Conservation (phyloP, 2,113 vertebrate species). For the Oreotrochilus melanogaster region DNA sequence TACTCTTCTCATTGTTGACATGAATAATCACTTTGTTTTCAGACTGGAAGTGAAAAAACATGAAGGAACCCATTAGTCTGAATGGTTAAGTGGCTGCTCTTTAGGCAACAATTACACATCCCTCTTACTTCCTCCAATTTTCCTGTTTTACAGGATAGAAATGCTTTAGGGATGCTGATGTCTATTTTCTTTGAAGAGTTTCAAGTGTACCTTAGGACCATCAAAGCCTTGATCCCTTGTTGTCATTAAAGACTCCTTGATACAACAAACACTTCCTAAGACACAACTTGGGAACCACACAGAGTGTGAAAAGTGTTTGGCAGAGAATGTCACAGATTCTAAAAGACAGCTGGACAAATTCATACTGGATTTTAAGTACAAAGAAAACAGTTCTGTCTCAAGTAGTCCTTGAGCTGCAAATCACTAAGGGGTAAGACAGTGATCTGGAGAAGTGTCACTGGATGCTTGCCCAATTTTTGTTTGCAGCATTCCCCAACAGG, state of each 20-base stretch:
- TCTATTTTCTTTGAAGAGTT: background rate
- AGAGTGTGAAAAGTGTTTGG: background rate
- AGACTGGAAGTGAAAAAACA: slow-evolving; percentile 78
- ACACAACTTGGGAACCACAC: fast-evolving
- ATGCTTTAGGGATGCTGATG: background rate
- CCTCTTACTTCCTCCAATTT: background rate
- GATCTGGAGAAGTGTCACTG: background rate
- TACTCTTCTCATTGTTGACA: slow-evolving; percentile 89
- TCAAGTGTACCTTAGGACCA: background rate
- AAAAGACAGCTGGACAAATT: background rate
- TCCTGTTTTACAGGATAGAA: background rate
- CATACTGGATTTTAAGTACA: background rate
- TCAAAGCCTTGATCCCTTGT: background rate
- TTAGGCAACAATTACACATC: background rate
- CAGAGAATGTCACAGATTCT: background rate
- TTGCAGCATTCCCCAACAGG: background rate
- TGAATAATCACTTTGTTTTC: slow-evolving; percentile 89
- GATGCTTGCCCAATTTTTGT: background rate
- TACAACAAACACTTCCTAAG: background rate
- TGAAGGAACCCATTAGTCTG: background rate
- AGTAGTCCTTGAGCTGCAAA: background rate
- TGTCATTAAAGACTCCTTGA: fast-evolving
- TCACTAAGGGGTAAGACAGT: background rate
- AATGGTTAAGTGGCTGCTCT: background rate
- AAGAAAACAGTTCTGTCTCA: background rate